phyloP scores from a whole-genome alignment of 1,140 invertebrate species.

The Drosophila kanapiae region DNA sequence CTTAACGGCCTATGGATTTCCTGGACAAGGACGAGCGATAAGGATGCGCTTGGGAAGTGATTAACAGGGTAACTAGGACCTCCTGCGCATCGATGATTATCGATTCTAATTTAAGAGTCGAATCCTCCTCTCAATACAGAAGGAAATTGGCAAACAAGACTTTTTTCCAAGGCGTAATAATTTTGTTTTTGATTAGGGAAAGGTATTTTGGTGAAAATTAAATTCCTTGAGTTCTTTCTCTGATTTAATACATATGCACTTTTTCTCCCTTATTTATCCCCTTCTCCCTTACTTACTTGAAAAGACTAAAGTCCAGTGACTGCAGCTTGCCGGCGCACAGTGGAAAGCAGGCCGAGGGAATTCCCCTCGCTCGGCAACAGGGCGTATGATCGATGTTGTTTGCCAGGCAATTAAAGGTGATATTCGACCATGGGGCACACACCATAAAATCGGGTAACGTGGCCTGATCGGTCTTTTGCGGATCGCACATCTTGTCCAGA shows the following conservation, averaged over 20 bases:
- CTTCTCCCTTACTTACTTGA: constrained; percentile 88
- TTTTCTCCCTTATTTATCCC: fast-evolving
- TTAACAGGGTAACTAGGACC: constrained; percentile 27
- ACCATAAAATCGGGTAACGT: constrained; percentile 92
- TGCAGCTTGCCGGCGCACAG: constrained; percentile 92
- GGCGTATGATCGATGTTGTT: constrained; percentile 93
- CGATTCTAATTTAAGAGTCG: constrained; percentile 32
- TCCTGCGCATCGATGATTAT: constrained; percentile 32
- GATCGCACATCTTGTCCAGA: constrained; percentile 92
- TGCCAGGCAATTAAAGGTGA: constrained; percentile 92
- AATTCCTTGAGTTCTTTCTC: too few species aligned
- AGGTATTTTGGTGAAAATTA: neutral
- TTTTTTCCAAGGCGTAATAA: neutral
- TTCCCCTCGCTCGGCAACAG: constrained; percentile 90
- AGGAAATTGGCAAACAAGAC: neutral
- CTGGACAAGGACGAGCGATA: constrained; percentile 13
- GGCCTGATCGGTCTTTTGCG: constrained; percentile 87
- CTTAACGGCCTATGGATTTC: constrained; percentile 38
- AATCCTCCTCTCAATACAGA: neutral
- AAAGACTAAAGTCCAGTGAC: constrained; percentile 91
- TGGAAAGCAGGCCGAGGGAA: constrained; percentile 90
- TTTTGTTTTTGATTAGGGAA: neutral
- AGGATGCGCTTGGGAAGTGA: constrained; percentile 24
- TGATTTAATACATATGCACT: neutral
- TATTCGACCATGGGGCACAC: constrained; percentile 92